Evolutionary conservation across 2,113 vertebrate species (phyloP), one percentile per base, ranked within the genome.

Genomic region (Climacteris rufus): DNA sequence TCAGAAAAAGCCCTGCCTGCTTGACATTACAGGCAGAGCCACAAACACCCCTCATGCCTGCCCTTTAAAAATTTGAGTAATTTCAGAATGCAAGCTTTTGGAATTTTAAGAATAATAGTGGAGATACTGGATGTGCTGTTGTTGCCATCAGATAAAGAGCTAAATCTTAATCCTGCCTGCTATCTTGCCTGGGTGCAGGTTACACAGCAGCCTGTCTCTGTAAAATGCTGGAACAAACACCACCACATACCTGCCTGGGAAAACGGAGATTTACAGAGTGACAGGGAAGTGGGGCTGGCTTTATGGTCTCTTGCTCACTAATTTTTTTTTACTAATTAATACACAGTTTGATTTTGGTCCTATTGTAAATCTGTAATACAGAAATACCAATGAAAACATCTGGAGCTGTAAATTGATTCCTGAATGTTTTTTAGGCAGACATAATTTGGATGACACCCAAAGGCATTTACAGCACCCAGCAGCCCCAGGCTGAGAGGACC

Each of bases 81-180:
- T 82, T 95, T 93, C 89, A 74, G 53, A 83, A 81, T 12, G 22
- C 7, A 71, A 20, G 15, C 64, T 90, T 74, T 56, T 0, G 6
- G 68, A 64, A 45, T 81, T 90, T 81, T 80, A 80, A 47, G 76
- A 93, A 60, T 52, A 90, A 42, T 5, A 69, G 56, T 10, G n/a
- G 47, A 75, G 90, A 90, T 31, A 39, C 39, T 28, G 68, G 11
- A 66, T 23, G 54, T 74, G 82, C 68, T 93, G 71, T 61, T 87
- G 59, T 13, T 80, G 64, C 64, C 17, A 56, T 68, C 87, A 91
- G 85, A 91, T 83, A 74, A 74, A 71, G 75, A 75, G 39, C 56
- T 66, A 80, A 91, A 85, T 70, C 90, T 80, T 92, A 83, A 96
- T 83, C 82, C 93, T 47, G 39, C 53, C 27, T 40, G 64, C 76